Conservation (phyloP, 2,888 invertebrate genomes). For the Hyposoter didymator region DNA sequence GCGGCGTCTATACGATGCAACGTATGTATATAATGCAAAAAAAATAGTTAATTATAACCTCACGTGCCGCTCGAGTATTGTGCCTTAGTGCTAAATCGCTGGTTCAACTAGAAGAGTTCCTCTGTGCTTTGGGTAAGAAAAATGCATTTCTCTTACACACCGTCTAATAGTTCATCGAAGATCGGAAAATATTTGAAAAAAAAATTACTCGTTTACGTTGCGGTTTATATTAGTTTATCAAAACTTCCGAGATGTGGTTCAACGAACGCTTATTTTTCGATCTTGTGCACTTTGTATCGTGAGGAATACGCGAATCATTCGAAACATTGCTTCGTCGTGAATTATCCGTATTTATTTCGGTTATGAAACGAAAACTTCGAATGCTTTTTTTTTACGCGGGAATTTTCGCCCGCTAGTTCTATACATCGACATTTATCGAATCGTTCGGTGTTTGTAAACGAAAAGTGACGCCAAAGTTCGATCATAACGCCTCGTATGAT, state of each 20-base stretch:
- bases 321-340: slow-evolving; percentile 3
- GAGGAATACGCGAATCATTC: slow-evolving; percentile 10
- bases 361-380: slow-evolving; percentile 16
- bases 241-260: slow-evolving; percentile 38
- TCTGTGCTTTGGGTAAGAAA: slow-evolving; percentile 35
- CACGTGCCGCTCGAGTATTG: slow-evolving; percentile 69
- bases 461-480: slow-evolving; percentile 27
- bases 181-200: slow-evolving; percentile 36
- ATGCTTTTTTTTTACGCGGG: slow-evolving; percentile 62
- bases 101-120: slow-evolving; percentile 41
- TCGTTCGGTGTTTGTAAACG: slow-evolving; percentile 20
- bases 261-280: slow-evolving; percentile 33
- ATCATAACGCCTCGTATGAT: neutral
- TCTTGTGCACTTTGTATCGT: slow-evolving; percentile 48
- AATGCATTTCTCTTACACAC: slow-evolving; percentile 21
- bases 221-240: slow-evolving; percentile 36
- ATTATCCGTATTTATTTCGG: slow-evolving; percentile 1
- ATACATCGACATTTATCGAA: neutral
- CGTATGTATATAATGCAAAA: slow-evolving; percentile 64
- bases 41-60: slow-evolving; percentile 78
- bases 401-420: slow-evolving; percentile 37
- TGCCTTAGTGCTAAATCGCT: slow-evolving; percentile 70
- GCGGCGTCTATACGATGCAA: slow-evolving; percentile 70
- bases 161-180: neutral
- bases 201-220: neutral